Evolutionary conservation across 37 sponge, comb jelly and placozoan species (phyloP), one percentile per base, ranked within the genome.

Genomic region (Lycopodina hypogea): DNA sequence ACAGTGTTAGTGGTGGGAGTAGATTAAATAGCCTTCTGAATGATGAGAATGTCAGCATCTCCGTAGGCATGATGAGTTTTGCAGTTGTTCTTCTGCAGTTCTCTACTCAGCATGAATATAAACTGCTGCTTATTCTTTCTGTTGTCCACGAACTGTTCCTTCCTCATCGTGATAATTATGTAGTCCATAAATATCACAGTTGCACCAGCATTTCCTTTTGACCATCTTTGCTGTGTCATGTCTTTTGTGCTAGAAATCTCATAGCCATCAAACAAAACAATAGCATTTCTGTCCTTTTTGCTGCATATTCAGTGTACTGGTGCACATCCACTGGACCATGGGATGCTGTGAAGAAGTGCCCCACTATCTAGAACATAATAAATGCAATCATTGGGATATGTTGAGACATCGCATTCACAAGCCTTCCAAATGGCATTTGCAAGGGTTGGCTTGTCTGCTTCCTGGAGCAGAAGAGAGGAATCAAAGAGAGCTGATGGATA

Each of bases 301-400:
- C 33, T 6, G 41, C 82, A 72, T 81, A 36, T 39, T 81, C 60
- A 51, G 65, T 81, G 71, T 72, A 81, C 53, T 24, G 38, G 75
- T 71, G 74, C 72, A 2, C 23, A 57, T 4, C 82, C 60, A 4
- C 74, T 34, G 26, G 38, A 52, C 82, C 74, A 81, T 72, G 60
- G 72, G 11, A 81, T 81, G 65, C 74, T 64, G 33, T 71, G 80
- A 23, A 71, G 60, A 72, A 72, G 82, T 81, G 82, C 74, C 56
- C 74, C 82, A 72, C 82, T 74, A 81, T 81, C 71, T 42, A 81
- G 15, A 74, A 81, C 60, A 81, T 81, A 81, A 59, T 68, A 38
- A 68, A 68, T 35, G 29, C 39, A 35, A 68, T 35, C 68, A 53
- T 59, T 23, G 45, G 36, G 11, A 70, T 70, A 23, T 70, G 70